Base-by-base conservation (phyloP, 2,113 vertebrate species). In the Oncorhynchus keta region DNA sequence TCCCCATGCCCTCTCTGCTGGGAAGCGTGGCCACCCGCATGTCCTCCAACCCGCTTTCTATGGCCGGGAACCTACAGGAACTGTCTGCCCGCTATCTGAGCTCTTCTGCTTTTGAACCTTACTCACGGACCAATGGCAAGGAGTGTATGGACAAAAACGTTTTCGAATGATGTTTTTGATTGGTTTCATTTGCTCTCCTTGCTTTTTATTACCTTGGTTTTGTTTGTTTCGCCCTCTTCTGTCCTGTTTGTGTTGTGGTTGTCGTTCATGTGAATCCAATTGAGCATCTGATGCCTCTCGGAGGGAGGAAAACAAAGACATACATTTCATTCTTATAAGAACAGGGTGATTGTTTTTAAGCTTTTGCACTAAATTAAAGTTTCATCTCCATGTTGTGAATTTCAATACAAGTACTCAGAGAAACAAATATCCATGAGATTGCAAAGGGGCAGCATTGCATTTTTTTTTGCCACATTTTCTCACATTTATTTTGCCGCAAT, bases 61-160 rank as follows among this genome's bases (percentile, higher is more conserved):
- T 97, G 95, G 95, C 96, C 0, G 96, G 97, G 3, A 98, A 97
- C 93, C 93, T 98, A 80, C 96, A 98, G 88, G 97, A 98, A 95
- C 96, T 98, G 64, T 98, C 97, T 0, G 96, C 97, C n/a, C 88
- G 97, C 4, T 98, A 97, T 92, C 93, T 98, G 92, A 98, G 97
- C 91, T 98, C 97, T 68, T 98, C 97, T 12, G 97, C 97, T 79
- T 98, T 98, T 72, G 97, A 98, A 88, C 97, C 97, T 83, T 98
- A 98, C 90, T 95, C 95, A 74, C 90, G 97, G 94, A 97, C 94
- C 93, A 93, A 92, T 92, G 95, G 92, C 83, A 98, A 97, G 93
- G 96, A 98, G 74, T 86, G 89, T 72, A 90, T 94, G 85, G 97
- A 97, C 91, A 97, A 98, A 88, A 98, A 98, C 90, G 90, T 94